These are phyloP conservation scores for Drosophila parabipectinata DNA, from an alignment of 1,140 invertebrate species.

Conservation along the genomic window DNA sequence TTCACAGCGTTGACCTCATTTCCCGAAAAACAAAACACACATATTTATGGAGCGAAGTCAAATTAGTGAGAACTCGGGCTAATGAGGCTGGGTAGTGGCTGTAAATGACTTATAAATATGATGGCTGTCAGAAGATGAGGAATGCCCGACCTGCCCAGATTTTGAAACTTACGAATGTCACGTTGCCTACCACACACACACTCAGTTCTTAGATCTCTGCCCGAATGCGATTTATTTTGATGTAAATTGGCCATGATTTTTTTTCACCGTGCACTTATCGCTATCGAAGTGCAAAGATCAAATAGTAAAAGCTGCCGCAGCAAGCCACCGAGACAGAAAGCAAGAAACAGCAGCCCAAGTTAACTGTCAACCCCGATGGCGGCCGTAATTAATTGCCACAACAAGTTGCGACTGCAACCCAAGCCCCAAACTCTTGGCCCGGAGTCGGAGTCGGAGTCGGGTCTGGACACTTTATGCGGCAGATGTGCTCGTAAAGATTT, in stretches of 20 bases:
- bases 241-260: conserved; percentile 6
- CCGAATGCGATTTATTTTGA: neutral
- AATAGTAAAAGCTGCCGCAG: conserved; percentile 67
- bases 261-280: conserved; percentile 27
- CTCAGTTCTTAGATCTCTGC: neutral
- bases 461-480: conserved; percentile 74
- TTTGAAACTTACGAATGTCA: conserved; percentile 69
- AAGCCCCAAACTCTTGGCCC: conserved; percentile 35
- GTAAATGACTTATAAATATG: conserved; percentile 57
- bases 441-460: conserved; percentile 5
- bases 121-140: conserved; percentile 46
- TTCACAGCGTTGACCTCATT: conserved; percentile 68
- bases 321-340: neutral
- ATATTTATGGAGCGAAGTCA: conserved; percentile 29
- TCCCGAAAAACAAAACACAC: conserved; percentile 10
- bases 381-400: conserved; percentile 75
- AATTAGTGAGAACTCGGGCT: conserved; percentile 63
- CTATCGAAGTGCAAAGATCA: conserved; percentile 80
- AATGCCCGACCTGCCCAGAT: conserved; percentile 18
- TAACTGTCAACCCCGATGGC: conserved; percentile 50
- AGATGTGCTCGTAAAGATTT: conserved; percentile 81
- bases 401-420: conserved; percentile 50
- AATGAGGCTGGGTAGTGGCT: conserved; percentile 50
- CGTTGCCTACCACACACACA: conserved; percentile 13
- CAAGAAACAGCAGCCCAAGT: conserved; percentile 36